Conservation (phyloP, 2,797 vertebrate genomes). For the Bufotes viridis region DNA sequence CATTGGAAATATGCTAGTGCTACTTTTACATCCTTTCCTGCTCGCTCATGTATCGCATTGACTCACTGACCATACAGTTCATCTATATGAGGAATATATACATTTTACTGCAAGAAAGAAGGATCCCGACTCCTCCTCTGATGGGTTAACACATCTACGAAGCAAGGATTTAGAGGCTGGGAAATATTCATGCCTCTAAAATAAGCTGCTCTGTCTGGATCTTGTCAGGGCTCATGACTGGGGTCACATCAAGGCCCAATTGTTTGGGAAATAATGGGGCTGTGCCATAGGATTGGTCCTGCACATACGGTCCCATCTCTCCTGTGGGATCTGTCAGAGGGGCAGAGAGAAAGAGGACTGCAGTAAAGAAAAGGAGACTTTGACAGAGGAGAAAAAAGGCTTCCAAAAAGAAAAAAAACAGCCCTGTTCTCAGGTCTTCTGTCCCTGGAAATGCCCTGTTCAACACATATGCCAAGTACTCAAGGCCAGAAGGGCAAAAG, state of each 20-base stretch:
- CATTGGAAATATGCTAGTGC: background rate
- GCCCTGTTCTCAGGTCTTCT: background rate
- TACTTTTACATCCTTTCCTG: background rate
- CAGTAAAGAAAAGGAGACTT: slow-evolving; percentile 40
- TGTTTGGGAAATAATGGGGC: slow-evolving; percentile 49
- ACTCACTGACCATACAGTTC: background rate
- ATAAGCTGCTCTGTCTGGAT: background rate
- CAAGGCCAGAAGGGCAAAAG: slow-evolving; percentile 22
- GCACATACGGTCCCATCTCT: slow-evolving; percentile 32
- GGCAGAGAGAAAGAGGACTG: slow-evolving; percentile 53
- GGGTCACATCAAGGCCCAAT: slow-evolving; percentile 8
- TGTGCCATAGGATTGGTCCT: slow-evolving; percentile 44
- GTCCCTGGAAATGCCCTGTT: slow-evolving; percentile 36
- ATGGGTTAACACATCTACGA: slow-evolving; percentile 12
- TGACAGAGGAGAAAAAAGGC: background rate
- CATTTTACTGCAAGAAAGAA: background rate
- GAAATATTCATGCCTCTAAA: slow-evolving; percentile 5
- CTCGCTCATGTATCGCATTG: background rate
- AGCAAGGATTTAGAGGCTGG: background rate
- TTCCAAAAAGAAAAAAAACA: background rate
- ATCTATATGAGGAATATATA: background rate
- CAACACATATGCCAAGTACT: slow-evolving; percentile 20
- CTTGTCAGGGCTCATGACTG: background rate
- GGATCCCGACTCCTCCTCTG: background rate
- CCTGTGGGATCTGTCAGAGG: slow-evolving; percentile 45